Conservation (phyloP, 2,888 invertebrate species). For the Odiellus spinosus region DNA sequence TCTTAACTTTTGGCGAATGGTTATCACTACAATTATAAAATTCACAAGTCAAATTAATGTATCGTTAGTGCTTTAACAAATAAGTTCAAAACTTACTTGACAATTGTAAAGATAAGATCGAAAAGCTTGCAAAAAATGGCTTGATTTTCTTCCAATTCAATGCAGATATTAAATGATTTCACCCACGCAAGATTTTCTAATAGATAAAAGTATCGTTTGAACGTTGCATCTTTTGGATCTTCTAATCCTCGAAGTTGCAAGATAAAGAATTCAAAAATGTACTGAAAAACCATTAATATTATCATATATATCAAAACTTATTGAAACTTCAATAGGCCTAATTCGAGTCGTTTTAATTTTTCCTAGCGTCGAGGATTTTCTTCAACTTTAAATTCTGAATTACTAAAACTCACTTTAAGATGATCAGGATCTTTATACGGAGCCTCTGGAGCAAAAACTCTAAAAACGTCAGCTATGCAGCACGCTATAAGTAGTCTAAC, state of each 20-base stretch:
- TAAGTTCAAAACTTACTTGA: slow-evolving; percentile 54
- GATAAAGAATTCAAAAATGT: slow-evolving; percentile 37
- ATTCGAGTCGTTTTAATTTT: too few species aligned
- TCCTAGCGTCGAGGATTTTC: too few species aligned
- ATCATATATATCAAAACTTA: background rate
- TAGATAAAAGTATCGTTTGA: slow-evolving; percentile 92
- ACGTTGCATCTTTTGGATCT: slow-evolving; percentile 92
- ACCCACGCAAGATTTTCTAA: slow-evolving; percentile 93
- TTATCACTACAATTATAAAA: slow-evolving; percentile 44
- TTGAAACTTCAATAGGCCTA: background rate
- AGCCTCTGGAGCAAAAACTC: slow-evolving; percentile 93
- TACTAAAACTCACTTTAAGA: slow-evolving; percentile 61
- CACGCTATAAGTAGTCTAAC: slow-evolving; percentile 89
- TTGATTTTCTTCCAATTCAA: slow-evolving; percentile 91
- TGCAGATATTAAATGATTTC: slow-evolving; percentile 97
- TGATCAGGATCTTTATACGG: slow-evolving; percentile 92
- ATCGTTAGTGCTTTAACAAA: background rate
- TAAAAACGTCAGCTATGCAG: slow-evolving; percentile 88
- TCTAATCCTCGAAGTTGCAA: slow-evolving; percentile 46
- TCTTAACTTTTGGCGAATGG: slow-evolving; percentile 88
- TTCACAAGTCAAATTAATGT: background rate
- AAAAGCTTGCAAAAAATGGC: slow-evolving; percentile 89
- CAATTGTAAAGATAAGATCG: slow-evolving; percentile 83
- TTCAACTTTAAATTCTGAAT: too few species aligned
- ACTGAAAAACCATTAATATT: slow-evolving; percentile 30